phyloP scores from a whole-genome alignment of 53 echinoderm and acorn worm species.

The Stichopus horrens region DNA sequence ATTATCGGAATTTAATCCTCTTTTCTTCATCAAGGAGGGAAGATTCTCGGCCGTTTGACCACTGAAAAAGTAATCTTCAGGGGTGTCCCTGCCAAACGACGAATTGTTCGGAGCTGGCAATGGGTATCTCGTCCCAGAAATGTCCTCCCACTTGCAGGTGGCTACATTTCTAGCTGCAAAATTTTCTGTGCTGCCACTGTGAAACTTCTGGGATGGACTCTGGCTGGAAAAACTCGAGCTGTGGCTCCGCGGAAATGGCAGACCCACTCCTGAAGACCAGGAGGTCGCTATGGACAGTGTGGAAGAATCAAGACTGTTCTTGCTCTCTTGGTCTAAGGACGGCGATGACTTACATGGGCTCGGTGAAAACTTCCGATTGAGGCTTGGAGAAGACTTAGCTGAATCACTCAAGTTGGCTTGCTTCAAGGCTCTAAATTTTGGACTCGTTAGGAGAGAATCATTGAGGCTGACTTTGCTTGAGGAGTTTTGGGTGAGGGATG shows the following conservation, averaged over 20 bases:
- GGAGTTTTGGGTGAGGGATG: neutral
- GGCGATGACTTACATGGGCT: neutral
- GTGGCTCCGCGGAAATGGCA: conserved; percentile 13
- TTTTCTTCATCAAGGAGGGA: too few relatives aligned
- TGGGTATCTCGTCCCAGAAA: neutral
- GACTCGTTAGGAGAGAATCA: conserved; percentile 22
- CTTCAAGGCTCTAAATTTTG: conserved; percentile 26
- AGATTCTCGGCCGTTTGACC: too few relatives aligned
- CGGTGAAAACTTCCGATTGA: neutral
- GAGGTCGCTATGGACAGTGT: conserved; percentile 23
- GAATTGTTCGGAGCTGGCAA: neutral
- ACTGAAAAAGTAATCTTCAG: neutral
- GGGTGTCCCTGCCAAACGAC: neutral
- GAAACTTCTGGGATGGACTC: conserved; percentile 2
- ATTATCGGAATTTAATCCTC: too few relatives aligned
- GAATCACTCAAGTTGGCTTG: neutral
- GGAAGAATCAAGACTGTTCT: conserved; percentile 13
- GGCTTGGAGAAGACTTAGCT: neutral
- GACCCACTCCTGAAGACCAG: conserved; percentile 12
- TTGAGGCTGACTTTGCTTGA: neutral
- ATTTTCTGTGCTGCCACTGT: conserved; percentile 3
- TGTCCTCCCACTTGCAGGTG: neutral
- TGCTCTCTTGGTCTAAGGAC: neutral
- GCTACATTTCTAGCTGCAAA: neutral
- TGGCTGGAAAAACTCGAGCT: conserved; percentile 14